A percentile compares a stretch with the other conserved stretches of the same genome.
Evolutionary conservation across 92 coral and sea anemone species (phyloP).

Genomic region (Porites evermanni): DNA sequence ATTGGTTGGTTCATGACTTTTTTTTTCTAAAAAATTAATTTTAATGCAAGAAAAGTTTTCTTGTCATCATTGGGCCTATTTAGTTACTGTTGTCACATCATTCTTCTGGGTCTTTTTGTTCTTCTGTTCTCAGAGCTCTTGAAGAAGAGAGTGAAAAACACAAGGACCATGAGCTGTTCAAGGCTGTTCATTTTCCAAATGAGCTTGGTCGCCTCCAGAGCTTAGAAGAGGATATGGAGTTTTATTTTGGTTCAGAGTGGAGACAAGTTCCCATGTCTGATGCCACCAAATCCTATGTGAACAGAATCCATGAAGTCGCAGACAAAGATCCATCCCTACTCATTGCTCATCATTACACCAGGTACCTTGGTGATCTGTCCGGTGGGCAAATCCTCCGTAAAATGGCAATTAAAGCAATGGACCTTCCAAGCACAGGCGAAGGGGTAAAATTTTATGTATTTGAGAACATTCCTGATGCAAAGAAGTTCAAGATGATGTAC

Average conservation of each 20-base stretch:
- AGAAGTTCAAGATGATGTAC: slow-evolving; percentile 90
- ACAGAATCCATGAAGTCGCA: slow-evolving; percentile 80
- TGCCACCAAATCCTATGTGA: slow-evolving; percentile 85
- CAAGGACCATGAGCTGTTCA: slow-evolving; percentile 79
- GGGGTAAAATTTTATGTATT: slow-evolving; percentile 88
- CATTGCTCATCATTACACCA: slow-evolving; percentile 94
- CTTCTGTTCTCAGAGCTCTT: slow-evolving; percentile 62
- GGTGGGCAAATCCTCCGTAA: slow-evolving; percentile 93
- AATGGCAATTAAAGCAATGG: slow-evolving; percentile 89
- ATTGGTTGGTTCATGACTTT: no score
- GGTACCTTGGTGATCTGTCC: slow-evolving; percentile 96
- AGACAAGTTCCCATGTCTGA: slow-evolving; percentile 73
- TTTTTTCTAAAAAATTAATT: no score
- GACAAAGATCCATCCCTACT: slow-evolving; percentile 86
- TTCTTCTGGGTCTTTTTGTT: no score
- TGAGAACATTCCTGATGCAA: slow-evolving; percentile 78
- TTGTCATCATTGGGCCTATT: no score
- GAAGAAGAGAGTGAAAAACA: slow-evolving; percentile 90
- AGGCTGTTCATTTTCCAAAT: slow-evolving; percentile 85
- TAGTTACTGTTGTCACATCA: no score
- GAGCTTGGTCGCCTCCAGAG: slow-evolving; percentile 78
- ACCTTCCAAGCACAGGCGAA: slow-evolving; percentile 90
- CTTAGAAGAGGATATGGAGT: slow-evolving; percentile 88
- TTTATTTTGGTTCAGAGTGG: slow-evolving; percentile 93
- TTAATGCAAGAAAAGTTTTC: no score